A percentile compares a stretch with the other conserved stretches of the same genome.
Conservation (phyloP, 2,113 vertebrate species). For the Nibea coibor region DNA sequence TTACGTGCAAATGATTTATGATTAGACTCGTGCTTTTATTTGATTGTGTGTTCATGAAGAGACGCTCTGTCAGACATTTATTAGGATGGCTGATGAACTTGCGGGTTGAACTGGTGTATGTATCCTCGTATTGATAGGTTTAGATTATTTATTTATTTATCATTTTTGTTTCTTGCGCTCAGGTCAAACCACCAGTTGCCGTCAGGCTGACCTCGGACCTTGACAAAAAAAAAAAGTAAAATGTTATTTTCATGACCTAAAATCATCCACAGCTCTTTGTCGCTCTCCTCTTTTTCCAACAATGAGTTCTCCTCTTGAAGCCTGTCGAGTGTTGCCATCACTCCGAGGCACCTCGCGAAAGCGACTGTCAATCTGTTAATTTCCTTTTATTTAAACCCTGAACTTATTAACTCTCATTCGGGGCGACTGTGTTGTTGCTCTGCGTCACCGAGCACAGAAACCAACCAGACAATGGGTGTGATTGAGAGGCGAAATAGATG, state of each 20-base stretch:
- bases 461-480: conserved; percentile 84
- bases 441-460: conserved; percentile 69
- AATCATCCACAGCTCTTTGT: conserved; percentile 15
- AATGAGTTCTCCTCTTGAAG: conserved; percentile 39
- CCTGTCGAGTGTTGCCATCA: conserved; percentile 37
- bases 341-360: conserved; percentile 45
- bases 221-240: background rate
- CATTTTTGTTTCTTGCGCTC: background rate
- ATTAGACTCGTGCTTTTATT: background rate
- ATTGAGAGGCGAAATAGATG: conserved; percentile 81
- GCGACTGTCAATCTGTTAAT: conserved; percentile 60
- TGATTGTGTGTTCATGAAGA: background rate
- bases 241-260: conserved; percentile 26
- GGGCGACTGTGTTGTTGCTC: conserved; percentile 65
- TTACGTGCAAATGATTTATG: background rate
- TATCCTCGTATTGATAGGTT: background rate
- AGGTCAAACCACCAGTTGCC: background rate
- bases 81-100: background rate
- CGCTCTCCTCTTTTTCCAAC: conserved; percentile 21
- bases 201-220: background rate
- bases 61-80: background rate
- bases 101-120: background rate
- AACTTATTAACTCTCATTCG: conserved; percentile 73
- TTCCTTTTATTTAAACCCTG: conserved; percentile 70
- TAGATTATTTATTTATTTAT: background rate